phyloP scores from a whole-genome alignment of 2,888 invertebrate species.

The Macaria notata region DNA sequence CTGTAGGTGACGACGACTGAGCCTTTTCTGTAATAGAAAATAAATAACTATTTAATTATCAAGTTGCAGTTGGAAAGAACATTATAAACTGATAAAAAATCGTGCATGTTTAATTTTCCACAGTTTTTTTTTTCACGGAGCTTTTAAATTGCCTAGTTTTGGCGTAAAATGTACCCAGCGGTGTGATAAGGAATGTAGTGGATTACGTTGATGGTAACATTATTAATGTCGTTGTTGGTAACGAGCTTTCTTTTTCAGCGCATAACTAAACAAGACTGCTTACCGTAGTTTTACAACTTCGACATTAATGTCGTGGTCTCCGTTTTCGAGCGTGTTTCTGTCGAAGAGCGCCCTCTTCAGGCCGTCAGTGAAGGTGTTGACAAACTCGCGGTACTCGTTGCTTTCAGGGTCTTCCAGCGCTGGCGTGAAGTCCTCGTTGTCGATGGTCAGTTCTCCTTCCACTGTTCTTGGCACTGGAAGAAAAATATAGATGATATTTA shows the following conservation, averaged over 20 bases:
- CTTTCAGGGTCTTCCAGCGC: conserved; percentile 84
- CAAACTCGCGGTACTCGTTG: conserved; percentile 83
- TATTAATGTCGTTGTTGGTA: no score
- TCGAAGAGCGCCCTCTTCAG: conserved; percentile 83
- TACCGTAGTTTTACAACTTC: conserved; percentile 85
- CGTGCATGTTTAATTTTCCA: no score
- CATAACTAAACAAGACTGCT: conserved; percentile 28
- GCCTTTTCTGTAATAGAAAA: conserved; percentile 79
- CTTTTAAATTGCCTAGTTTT: no score
- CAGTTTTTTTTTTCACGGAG: no score
- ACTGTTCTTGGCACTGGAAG: conserved; percentile 85
- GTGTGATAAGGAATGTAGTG: no score
- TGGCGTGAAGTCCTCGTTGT: conserved; percentile 84
- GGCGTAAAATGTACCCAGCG: no score
- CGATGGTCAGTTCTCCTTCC: conserved; percentile 86
- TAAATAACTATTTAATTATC: conserved; percentile 3
- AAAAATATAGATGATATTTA: not conserved
- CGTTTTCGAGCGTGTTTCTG: conserved; percentile 72
- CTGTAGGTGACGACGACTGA: conserved; percentile 85
- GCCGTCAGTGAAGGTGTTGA: conserved; percentile 81
- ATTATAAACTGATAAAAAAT: no score
- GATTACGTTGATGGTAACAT: no score
- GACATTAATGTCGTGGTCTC: conserved; percentile 79
- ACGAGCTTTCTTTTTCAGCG: no score
- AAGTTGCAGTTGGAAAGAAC: no score